Evolutionary conservation across 2,888 invertebrate genomes (phyloP), one percentile per base, ranked within the genome.

Genomic region (Spodoptera exigua): DNA sequence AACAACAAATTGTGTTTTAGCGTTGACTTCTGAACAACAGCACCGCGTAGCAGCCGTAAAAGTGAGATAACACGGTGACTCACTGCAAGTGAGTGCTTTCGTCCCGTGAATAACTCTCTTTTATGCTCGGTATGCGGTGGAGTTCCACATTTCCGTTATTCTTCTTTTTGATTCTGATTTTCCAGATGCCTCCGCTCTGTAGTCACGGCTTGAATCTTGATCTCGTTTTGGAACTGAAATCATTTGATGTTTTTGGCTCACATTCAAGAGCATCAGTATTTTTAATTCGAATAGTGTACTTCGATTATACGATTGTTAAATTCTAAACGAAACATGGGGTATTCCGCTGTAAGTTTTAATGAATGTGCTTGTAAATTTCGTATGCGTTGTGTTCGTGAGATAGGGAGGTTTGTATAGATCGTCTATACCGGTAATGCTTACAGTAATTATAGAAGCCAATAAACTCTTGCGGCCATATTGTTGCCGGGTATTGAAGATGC

Each of bases 231-330:
- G 87, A 87, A 83, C 85, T 86, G 85, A 86, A 86, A 84, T 84
- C 82, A 86, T 86, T 85, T 83, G 79, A 83, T 87, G 85, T 81
- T 86, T 84, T 92, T 92, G 91, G 91, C 91, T 81, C 82, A 59
- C 80, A 77, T 87, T 90, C 90, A 91, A 91, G 81, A 81, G 70
- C 84, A 80, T 61, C 76, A 75, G 80, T 83, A 86, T 85, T 86
- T 87, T 88, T 85, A 85, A 85, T 87, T 83, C 76, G 74, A 83
- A 83, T 82, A 76, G 80, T 84, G 80, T 80, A 83, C 79, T 80
- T 81, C 75, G 80, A 82, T 83, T 78, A 72, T 80, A 79, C 80
- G 79, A 82, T 82, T 80, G 77, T 76, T 77, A 68, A 75, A 65
- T 62, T 71, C 61, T 45, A 53, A 62, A 68, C 52, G 34, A 61